Evolutionary conservation across 2,113 vertebrate species (phyloP).

Genomic region (Melanocharis versteri): DNA sequence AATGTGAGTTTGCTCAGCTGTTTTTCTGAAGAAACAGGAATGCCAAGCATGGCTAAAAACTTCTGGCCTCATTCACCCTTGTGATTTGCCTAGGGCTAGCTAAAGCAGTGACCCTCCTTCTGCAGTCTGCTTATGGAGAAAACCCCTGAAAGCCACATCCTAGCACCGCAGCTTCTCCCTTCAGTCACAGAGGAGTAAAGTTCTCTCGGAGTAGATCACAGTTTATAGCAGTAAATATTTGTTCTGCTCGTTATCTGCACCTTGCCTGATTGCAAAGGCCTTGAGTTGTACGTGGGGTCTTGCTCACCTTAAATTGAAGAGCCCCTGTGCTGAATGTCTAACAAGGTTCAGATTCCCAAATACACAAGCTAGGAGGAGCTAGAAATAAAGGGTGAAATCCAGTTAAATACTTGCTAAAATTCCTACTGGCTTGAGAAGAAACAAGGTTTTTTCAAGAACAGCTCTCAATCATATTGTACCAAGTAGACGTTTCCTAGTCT

Average conservation of each 20-base stretch:
- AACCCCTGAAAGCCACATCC: background rate
- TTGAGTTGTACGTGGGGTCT: accelerated
- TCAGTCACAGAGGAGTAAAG: background rate
- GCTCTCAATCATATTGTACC: background rate
- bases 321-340: background rate
- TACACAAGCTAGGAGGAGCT: background rate
- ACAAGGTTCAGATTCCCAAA: background rate
- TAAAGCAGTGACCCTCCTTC: background rate
- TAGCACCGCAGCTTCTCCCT: background rate
- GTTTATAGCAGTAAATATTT: background rate
- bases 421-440: background rate
- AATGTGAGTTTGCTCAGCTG: background rate
- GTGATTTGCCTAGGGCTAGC: background rate
- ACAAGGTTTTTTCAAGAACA: background rate
- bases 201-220: background rate
- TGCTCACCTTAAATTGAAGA: background rate
- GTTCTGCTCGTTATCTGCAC: background rate
- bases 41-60: background rate
- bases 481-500: background rate
- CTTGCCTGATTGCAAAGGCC: background rate
- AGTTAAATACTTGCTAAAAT: background rate
- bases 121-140: background rate
- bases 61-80: background rate
- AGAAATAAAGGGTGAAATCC: background rate
- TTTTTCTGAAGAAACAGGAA: background rate